Base-by-base conservation (phyloP, 2,797 vertebrate species). In the Tarsius wallacei region DNA sequence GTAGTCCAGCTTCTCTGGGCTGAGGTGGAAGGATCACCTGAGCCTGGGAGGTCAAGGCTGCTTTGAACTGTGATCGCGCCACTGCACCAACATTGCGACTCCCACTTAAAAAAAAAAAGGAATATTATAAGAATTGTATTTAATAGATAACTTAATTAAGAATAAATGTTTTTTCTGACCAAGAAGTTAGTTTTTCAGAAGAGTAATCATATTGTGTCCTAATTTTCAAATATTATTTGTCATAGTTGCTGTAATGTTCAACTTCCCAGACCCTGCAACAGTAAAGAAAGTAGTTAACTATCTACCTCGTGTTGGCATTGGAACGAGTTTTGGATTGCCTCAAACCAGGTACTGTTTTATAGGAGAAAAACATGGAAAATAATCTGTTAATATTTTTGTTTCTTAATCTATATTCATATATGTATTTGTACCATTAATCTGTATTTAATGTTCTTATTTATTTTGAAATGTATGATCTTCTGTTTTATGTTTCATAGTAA, bases 281-380 rank as follows among this genome's bases (percentile, higher is more conserved):
- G 99, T 99, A n/a, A 99, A 99, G 99, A 99, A 99, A 98, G 99
- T 99, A 66, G 99, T 99, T 76, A 99, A 99, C 97, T 99, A 99
- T 98, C 99, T 99, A 10, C 99, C 99, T 97, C 99, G 99, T 77
- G 99, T 99, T 5, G 99, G 99, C n/a, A 99, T 99, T 97, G 99
- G 99, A 61, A 99, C 99, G 73, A 99, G 99, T 98, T 99, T 99
- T 96, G 99, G 99, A 92, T 99, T 99, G 93, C 99, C 99, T 78
- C 99, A 99, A 98, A 99, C 99, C 97, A 99, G 99, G 99, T 99
- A 97, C 91, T 96, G 47, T 94, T 90, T 53, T 95, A 57, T 26
- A 12, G 87, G 59, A 70, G 51, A 96, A n/a, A 87, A 91, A 85
- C 89, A 73, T 15, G 87, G 28, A 88, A 87, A 97, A 82, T 91